phyloP scores from a whole-genome alignment of 1,140 invertebrate genomes.

The Cydia amplana region DNA sequence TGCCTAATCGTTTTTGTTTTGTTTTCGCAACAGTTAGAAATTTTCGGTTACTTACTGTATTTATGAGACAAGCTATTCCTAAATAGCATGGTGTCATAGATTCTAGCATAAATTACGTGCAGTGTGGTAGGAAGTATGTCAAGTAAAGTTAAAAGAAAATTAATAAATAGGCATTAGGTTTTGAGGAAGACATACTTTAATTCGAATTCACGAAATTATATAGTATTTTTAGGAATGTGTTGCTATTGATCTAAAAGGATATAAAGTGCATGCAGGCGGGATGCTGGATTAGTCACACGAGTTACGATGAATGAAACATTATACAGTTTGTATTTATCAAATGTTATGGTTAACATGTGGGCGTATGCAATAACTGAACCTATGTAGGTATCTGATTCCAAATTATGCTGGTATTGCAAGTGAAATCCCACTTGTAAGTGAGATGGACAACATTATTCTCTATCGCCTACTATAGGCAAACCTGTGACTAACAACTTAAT shows the following conservation, averaged over 20 bases:
- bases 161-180: no score
- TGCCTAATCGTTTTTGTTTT: slow-evolving; percentile 3
- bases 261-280: not conserved
- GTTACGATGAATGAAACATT: slow-evolving; percentile 23
- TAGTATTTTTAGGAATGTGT: not conserved
- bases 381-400: slow-evolving; percentile 19
- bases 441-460: not conserved
- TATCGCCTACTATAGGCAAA: not conserved
- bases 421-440: not conserved
- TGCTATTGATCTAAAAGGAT: not conserved
- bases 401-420: slow-evolving; percentile 4
- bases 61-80: not conserved
- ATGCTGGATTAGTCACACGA: not conserved
- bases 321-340: slow-evolving; percentile 6
- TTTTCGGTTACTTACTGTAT: not conserved
- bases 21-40: not conserved
- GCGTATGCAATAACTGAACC: slow-evolving; percentile 14
- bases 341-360: slow-evolving; percentile 6
- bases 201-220: no score
- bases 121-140: no score
- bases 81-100: no score
- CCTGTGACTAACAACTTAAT: no score
- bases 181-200: no score
- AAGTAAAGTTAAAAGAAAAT: no score
- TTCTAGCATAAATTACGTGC: no score